Conservation (phyloP, 2,113 vertebrate species). For the Erythrocebus patas region DNA sequence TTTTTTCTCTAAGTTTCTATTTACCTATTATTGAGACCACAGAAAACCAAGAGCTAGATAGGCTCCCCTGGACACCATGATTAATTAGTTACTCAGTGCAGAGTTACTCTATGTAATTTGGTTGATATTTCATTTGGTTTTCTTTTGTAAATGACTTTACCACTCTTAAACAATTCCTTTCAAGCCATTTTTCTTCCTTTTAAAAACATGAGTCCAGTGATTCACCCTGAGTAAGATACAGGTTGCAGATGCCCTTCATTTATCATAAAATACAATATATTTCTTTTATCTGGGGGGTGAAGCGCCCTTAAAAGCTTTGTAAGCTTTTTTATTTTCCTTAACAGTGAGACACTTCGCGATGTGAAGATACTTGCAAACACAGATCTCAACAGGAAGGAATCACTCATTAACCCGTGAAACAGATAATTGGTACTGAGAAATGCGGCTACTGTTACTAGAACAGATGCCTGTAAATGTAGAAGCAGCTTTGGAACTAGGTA, state of each 20-base stretch:
- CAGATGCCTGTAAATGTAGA: background rate
- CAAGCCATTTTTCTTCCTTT: background rate
- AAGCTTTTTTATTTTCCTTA: background rate
- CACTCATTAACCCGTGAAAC: background rate
- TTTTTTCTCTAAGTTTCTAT: background rate
- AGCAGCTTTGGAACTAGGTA: background rate
- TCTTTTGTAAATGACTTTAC: slow-evolving; percentile 18
- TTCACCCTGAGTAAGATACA: background rate
- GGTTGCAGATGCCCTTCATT: background rate
- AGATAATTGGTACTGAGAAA: background rate
- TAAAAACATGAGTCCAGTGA: background rate
- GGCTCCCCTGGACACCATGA: background rate
- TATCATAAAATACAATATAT: background rate
- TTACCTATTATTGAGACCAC: slow-evolving; percentile 5
- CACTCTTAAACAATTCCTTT: background rate
- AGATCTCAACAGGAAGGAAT: background rate
- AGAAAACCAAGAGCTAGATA: background rate
- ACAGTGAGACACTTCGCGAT: background rate
- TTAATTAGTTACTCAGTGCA: slow-evolving; percentile 14
- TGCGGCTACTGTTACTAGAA: background rate
- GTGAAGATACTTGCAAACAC: background rate
- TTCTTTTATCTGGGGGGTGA: background rate
- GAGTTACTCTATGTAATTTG: background rate
- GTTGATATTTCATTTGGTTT: slow-evolving; percentile 3
- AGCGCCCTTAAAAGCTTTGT: background rate